These are phyloP conservation scores for Emydocephalus ijimae DNA, from an alignment of 2,113 vertebrate genomes.

Conservation along the genomic window DNA sequence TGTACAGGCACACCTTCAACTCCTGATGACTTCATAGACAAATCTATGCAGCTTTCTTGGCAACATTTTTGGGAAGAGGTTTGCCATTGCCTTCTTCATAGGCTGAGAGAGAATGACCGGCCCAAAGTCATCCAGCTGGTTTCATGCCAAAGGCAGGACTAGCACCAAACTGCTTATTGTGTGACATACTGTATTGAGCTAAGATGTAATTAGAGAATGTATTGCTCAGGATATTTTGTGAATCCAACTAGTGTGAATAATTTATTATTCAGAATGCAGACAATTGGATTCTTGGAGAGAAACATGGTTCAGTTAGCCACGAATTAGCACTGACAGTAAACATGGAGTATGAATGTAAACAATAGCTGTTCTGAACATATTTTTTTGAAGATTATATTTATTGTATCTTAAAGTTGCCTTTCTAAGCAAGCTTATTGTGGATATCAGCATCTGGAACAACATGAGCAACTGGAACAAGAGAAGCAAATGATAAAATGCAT, in stretches of 20 bases:
- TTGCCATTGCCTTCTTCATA: background rate
- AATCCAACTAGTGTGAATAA: background rate
- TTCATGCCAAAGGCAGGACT: background rate
- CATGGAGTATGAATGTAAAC: background rate
- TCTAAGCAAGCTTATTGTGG: background rate
- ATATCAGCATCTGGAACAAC: background rate
- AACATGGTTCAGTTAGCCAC: background rate
- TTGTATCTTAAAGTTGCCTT: background rate
- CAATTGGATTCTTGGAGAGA: background rate
- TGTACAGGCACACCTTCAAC: background rate
- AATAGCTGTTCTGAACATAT: slow-evolving; percentile 15
- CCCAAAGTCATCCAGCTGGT: background rate
- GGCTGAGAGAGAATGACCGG: background rate
- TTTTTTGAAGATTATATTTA: slow-evolving; percentile 13
- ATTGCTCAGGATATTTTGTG: background rate
- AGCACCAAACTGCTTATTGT: background rate
- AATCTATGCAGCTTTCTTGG: background rate
- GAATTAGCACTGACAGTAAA: background rate
- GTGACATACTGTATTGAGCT: background rate
- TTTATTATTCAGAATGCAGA: background rate
- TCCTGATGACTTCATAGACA: background rate
- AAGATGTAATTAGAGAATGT: background rate
- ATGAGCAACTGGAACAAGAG: background rate
- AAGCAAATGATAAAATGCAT: background rate
- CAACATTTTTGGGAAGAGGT: background rate